Evolutionary conservation across 2,113 vertebrate genomes (phyloP).

Genomic region (Etheostoma spectabile): DNA sequence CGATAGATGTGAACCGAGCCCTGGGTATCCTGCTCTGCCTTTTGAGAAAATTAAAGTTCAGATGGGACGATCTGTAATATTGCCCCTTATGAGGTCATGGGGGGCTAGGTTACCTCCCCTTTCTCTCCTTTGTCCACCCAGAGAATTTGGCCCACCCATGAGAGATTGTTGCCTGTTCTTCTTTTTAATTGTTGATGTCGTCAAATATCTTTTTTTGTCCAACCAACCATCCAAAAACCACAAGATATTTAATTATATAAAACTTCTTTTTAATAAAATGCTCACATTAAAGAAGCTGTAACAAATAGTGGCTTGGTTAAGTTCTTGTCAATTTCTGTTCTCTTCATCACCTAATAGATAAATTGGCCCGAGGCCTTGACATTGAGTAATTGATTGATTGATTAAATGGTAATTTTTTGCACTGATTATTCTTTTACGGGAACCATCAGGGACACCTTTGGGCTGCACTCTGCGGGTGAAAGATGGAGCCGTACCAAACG

Average conservation of each 20-base stretch:
- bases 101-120: too few relatives aligned
- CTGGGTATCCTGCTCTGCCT: too few relatives aligned
- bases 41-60: too few relatives aligned
- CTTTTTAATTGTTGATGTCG: neutral
- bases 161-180: too few relatives aligned
- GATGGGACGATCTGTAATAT: too few relatives aligned
- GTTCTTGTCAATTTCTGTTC: neutral
- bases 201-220: neutral
- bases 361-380: neutral
- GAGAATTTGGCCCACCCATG: too few relatives aligned
- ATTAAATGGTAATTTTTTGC: neutral
- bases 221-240: neutral
- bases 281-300: neutral
- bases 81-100: too few relatives aligned
- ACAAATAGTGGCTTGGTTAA: neutral
- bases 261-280: neutral
- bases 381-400: neutral
- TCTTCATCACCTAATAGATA: neutral
- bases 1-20: too few relatives aligned
- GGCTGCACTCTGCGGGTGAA: constrained; percentile 79
- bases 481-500: constrained; percentile 84
- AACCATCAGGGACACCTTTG: constrained; percentile 74
- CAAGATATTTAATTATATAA: neutral
- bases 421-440: neutral
- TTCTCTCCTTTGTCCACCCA: too few relatives aligned